phyloP scores from a whole-genome alignment of 2,797 vertebrate species.

The Geotrypetes seraphini region DNA sequence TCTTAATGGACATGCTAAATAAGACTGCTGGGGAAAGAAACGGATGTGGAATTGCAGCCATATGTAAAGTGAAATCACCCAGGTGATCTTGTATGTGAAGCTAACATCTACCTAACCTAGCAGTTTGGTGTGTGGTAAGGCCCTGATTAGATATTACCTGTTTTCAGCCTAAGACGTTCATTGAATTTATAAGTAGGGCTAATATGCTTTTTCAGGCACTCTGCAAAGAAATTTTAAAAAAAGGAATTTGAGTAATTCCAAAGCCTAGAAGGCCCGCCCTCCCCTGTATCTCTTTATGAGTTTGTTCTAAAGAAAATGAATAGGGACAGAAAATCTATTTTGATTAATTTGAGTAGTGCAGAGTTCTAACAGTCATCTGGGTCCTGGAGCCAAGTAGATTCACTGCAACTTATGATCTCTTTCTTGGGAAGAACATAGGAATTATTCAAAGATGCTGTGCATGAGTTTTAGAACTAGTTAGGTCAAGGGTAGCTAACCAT shows the following conservation, averaged over 20 bases:
- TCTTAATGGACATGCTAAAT: constrained; percentile 26
- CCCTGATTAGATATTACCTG: constrained; percentile 11
- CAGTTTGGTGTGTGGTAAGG: constrained; percentile 14
- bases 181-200: constrained; percentile 1
- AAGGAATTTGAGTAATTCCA: not conserved
- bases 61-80: constrained; percentile 37
- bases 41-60: constrained; percentile 8
- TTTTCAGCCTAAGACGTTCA: constrained; percentile 23
- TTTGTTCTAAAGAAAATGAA: constrained; percentile 25
- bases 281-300: not conserved
- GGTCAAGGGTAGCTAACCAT: too few species aligned
- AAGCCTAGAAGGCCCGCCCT: not conserved
- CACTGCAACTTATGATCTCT: too few species aligned
- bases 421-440: too few species aligned
- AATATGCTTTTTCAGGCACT: constrained; percentile 13
- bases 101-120: constrained; percentile 17
- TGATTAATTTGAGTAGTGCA: constrained; percentile 22
- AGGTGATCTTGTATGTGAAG: constrained; percentile 29
- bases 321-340: constrained; percentile 23
- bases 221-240: not conserved
- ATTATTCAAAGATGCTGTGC: too few species aligned
- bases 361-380: constrained; percentile 11
- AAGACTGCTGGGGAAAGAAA: constrained; percentile 32
- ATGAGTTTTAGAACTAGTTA: constrained; percentile 36
- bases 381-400: too few species aligned